These are phyloP conservation scores for Sparidentex hasta DNA, from an alignment of 2,797 vertebrate species.

Conservation along the genomic window DNA sequence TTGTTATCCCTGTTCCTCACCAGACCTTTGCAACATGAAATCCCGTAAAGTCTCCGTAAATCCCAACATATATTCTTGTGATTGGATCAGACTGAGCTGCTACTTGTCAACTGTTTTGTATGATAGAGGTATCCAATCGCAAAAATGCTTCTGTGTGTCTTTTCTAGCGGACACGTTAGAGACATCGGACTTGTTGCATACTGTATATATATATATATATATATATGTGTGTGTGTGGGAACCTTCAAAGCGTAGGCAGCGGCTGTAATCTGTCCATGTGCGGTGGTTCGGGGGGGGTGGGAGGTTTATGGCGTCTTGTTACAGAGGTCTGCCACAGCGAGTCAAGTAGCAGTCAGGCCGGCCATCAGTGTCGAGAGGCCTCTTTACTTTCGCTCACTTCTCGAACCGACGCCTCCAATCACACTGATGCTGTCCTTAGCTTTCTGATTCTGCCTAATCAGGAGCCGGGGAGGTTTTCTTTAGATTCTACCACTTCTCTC, in stretches of 20 bases:
- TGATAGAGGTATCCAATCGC: too few species aligned
- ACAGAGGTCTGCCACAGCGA: conserved; percentile 52
- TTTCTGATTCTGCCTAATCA: conserved; percentile 70
- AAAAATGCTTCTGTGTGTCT: background rate
- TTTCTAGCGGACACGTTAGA: background rate
- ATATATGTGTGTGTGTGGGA: background rate
- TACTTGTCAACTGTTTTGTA: too few species aligned
- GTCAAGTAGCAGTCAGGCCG: conserved; percentile 68
- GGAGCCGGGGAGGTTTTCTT: conserved; percentile 34
- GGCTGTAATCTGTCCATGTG: background rate
- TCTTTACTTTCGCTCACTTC: conserved; percentile 65
- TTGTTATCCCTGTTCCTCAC: background rate
- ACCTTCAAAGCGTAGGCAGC: conserved; percentile 5
- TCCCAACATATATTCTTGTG: too few species aligned
- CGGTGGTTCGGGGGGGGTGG: background rate
- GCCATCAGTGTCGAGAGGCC: conserved; percentile 74
- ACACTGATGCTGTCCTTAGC: conserved; percentile 62
- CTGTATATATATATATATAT: too few species aligned
- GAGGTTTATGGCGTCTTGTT: conserved; percentile 45
- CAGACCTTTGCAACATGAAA: too few species aligned
- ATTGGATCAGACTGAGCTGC: too few species aligned
- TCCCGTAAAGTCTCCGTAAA: too few species aligned
- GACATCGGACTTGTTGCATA: background rate
- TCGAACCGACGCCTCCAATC: conserved; percentile 71
- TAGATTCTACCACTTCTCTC: background rate